Evolutionary conservation across 2,113 vertebrate genomes (phyloP), one percentile per base, ranked within the genome.

Genomic region (Perca schrenkii): DNA sequence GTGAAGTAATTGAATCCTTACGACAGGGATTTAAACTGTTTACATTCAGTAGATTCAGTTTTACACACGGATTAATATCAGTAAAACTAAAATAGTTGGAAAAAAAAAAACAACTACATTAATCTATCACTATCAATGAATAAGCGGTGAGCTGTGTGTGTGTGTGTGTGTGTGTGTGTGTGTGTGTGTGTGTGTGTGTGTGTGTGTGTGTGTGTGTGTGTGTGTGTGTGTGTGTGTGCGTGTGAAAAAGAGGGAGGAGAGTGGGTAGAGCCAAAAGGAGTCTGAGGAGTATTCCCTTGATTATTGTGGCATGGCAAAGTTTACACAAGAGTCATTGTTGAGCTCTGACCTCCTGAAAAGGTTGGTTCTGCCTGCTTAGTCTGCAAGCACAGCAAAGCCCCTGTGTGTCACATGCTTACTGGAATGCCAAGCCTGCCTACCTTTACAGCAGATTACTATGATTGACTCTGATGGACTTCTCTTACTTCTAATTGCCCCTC

Each of bases 251-350:
- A 63, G 34, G 61, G 77, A 52, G 71, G 62, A 25, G 49, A 31
- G 65, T 46, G 80, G 47, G 62, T 8, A 36, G 62, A 60, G 17
- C 65, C 57, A 14, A 79, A 79, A 79, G 64, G 47, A 65, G 68
- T 74, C 72, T 68, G 74, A 83, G 73, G 80, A 88, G 83, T 76
- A 75, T 83, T 89, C 72, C 82, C 90, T 86, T 93, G 92, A 90
- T 93, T 94, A 91, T 73, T 81, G 93, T 90, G 76, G 91, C 93
- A 93, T 88, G 88, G 86, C 83, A 86, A 92, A 91, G 93, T 94
- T 95, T 94, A 95, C 92, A 93, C 93, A 93, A 91, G 90, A 88
- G 90, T 93, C 89, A 91, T 88, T 93, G 89, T 94, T 92, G 91
- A 91, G 91, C 92, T 88, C 78, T 95, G 91, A 93, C 90, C 93